Evolutionary conservation across 2,113 vertebrate genomes (phyloP), one percentile per base, ranked within the genome.

Genomic region (Calyptomena viridis): DNA sequence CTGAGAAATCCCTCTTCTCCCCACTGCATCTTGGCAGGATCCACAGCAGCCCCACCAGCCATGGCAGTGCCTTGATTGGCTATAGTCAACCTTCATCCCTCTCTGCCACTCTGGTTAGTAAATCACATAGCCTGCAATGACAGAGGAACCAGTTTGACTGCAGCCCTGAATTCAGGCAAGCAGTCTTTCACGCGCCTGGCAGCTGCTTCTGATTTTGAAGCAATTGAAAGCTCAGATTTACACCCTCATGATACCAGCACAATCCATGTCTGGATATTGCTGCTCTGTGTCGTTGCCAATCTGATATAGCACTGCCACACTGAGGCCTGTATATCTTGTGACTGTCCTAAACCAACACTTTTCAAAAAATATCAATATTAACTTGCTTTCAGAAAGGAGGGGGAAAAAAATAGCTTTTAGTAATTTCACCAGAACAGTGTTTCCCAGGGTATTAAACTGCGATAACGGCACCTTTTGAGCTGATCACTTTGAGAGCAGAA

Each of bases 271-370:
- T 75, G 86, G 73, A 82, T 92, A 11, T 8, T 17, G 68, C 72
- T 1, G 9, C 71, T 75, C 59, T 1, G 44, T 17, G 33, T 62
- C 4, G 0, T 35, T 74, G 87, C 79, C 90, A 86, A 47, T 52
- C 79, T 81, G 85, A 86, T 86, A 60, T 6, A 95, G 88, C 88
- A 60, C 72, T 84, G 85, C 64, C 90, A 95, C 58, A 39, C 76
- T 90, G 59, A 74, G 66, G 82, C 47, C 35, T 72, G 24, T 12
- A 0, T 44, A 55, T 56, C 93, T 73, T 37, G 40, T 82, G 87
- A 76, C 58, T 87, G 66, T 72, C 89, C 87, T 87, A 81, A 89
- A 89, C 44, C 44, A 83, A 93, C 53, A 46, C 53, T 46, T 71
- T 46, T 17, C 21, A 50, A 78, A 89, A 82, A 77, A 9, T 6